These are phyloP conservation scores for Dasyornis broadbenti DNA, from an alignment of 2,113 vertebrate species.

Conservation along the genomic window DNA sequence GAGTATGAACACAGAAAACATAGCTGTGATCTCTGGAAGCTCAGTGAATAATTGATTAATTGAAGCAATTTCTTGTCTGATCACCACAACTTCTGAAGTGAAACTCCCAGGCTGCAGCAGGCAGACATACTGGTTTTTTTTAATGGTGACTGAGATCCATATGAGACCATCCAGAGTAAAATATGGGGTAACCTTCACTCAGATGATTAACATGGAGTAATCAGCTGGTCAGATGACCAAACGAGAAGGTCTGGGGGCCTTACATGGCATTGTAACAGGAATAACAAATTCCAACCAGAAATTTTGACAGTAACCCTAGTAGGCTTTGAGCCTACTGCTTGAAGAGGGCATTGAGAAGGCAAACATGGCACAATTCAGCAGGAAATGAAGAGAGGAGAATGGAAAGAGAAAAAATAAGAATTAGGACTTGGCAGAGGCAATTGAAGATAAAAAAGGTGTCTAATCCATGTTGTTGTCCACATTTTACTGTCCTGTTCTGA, in stretches of 20 bases:
- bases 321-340: background rate
- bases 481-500: background rate
- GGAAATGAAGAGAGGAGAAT: background rate
- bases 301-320: background rate
- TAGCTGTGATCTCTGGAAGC: background rate
- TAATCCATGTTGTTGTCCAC: background rate
- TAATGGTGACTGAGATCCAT: background rate
- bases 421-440: background rate
- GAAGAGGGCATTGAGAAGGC: background rate
- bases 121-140: background rate
- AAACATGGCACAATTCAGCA: background rate
- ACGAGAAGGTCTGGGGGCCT: background rate
- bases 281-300: background rate
- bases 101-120: background rate
- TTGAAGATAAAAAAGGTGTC: background rate
- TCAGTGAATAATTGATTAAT: background rate
- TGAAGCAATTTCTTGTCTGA: background rate
- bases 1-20: background rate
- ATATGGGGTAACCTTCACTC: too few species aligned
- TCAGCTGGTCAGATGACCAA: background rate
- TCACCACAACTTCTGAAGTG: background rate
- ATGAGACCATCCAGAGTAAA: background rate
- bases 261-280: background rate
- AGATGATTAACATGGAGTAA: background rate
- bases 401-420: background rate